Evolutionary conservation across 2,113 vertebrate species (phyloP), one percentile per base, ranked within the genome.

Genomic region (Channa argus): DNA sequence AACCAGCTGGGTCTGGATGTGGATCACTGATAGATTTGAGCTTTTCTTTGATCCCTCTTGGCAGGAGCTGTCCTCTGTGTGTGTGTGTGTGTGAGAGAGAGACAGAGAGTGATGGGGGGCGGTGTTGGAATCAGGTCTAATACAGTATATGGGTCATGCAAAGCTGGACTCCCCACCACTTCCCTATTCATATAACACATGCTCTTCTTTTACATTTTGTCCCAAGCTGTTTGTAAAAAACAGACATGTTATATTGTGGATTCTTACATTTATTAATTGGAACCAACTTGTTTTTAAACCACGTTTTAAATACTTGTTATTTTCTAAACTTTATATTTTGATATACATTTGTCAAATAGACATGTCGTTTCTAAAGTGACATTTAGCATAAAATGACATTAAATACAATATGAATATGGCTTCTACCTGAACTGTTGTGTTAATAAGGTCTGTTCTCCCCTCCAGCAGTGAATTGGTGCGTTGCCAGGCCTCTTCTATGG

Each of bases 401-500:
- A 24, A 24, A 1, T 24, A 41, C n/a, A 60, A 15, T 3, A 1
- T 46, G 41, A 41, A 12, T 14, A 8, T 12, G 13, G 1, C 8
- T 37, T 33, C 68, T 87, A 95, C 94, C 95, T 96, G 91, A 0
- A 89, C 33, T 2, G 88, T 83, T 33, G 71, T 82, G 53, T 82
- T 79, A 4, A 95, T 65, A 15, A 86, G 82, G n/a, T 37, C 74
- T 43, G 63, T 88, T 37, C 81, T 90, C 52, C 89, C 86, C 33
- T 83, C 84, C 72, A 97, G 84, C n/a, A 91, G 89, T 8, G 77
- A 70, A 10, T 76, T 67, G 1, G 84, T 92, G 15, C 67, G 79
- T 3, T 92, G 91, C 97, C 97, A 99, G 1, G 12, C 54, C 41
- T 94, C 86, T 82, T 94, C 89, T 13, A 97, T 38, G 61, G 85